Evolutionary conservation across 2,888 invertebrate species (phyloP).

Genomic region (Clivina fossor): DNA sequence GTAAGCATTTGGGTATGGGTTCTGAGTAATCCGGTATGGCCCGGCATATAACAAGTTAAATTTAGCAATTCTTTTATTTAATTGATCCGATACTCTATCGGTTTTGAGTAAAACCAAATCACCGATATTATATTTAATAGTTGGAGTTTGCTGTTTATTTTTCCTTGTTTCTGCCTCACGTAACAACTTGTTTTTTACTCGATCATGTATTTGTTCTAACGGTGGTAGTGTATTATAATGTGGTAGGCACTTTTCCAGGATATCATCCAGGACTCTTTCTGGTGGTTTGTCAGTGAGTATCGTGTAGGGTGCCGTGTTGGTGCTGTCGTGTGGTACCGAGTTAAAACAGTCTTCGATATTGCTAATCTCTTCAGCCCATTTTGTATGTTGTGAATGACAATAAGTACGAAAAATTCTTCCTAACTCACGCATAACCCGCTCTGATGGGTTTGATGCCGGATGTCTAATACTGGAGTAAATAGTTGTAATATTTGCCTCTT

Average conservation of each 20-base stretch:
- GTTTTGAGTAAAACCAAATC: conserved; percentile 20
- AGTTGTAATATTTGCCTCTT: conserved; percentile 18
- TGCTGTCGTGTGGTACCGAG: conserved; percentile 24
- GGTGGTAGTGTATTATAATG: too few species aligned
- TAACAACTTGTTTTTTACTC: background rate
- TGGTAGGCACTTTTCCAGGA: background rate
- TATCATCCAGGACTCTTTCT: background rate
- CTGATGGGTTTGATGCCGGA: conserved; percentile 40
- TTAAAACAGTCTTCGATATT: conserved; percentile 30
- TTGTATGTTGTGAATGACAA: conserved; percentile 32
- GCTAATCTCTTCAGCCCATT: conserved; percentile 30
- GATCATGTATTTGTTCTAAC: background rate
- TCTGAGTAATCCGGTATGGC: background rate
- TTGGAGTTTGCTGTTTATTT: background rate
- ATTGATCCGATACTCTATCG: background rate
- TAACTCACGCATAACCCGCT: conserved; percentile 40
- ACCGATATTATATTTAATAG: background rate
- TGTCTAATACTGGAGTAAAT: conserved; percentile 32
- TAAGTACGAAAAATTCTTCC: conserved; percentile 35
- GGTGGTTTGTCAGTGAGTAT: conserved; percentile 14
- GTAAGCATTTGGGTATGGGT: conserved; percentile 1
- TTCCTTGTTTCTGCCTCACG: background rate
- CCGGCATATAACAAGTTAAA: conserved; percentile 8
- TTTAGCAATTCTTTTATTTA: conserved; percentile 4
- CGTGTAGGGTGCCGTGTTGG: conserved; percentile 28